phyloP scores from a whole-genome alignment of 2,797 vertebrate genomes.

The Squalus acanthias region DNA sequence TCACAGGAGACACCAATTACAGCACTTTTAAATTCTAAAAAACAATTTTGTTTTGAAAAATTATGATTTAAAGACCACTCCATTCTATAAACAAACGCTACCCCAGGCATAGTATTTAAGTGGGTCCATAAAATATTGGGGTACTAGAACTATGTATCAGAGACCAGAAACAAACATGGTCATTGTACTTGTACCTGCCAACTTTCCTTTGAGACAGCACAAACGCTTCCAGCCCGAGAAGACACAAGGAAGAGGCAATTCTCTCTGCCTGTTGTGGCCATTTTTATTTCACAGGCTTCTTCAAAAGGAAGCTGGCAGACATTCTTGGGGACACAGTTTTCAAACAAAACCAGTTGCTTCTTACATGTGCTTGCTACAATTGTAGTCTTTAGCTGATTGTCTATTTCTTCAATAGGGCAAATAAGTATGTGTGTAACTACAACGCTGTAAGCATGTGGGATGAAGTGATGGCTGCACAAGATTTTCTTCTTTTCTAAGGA shows the following conservation, averaged over 20 bases:
- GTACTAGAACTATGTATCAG: background rate
- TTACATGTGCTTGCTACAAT: slow-evolving; percentile 66
- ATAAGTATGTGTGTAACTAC: slow-evolving; percentile 64
- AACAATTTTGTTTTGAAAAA: background rate
- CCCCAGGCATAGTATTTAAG: background rate
- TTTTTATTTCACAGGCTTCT: slow-evolving; percentile 61
- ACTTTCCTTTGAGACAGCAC: slow-evolving; percentile 70
- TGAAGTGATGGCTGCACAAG: slow-evolving; percentile 56
- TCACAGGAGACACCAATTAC: background rate
- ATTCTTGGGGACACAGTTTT: slow-evolving; percentile 67
- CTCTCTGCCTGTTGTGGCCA: slow-evolving; percentile 58
- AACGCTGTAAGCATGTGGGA: slow-evolving; percentile 72
- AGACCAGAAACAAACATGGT: background rate
- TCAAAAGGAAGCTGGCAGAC: slow-evolving; percentile 74
- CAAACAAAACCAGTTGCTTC: slow-evolving; percentile 76
- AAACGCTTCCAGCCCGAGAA: slow-evolving; percentile 65
- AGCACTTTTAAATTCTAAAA: background rate
- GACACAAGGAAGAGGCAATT: slow-evolving; percentile 64
- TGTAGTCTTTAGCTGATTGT: slow-evolving; percentile 53
- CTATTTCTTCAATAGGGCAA: slow-evolving; percentile 51
- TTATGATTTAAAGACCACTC: background rate
- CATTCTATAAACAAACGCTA: background rate
- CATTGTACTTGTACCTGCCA: slow-evolving; percentile 68
- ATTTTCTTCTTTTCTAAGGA: slow-evolving; percentile 58
- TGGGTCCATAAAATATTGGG: too few species aligned